Percentiles rank a stretch among this genome's conserved stretches.
These are phyloP conservation scores for Montipora capitata DNA, from an alignment of 92 coral and sea anemone species.

Conservation along the genomic window DNA sequence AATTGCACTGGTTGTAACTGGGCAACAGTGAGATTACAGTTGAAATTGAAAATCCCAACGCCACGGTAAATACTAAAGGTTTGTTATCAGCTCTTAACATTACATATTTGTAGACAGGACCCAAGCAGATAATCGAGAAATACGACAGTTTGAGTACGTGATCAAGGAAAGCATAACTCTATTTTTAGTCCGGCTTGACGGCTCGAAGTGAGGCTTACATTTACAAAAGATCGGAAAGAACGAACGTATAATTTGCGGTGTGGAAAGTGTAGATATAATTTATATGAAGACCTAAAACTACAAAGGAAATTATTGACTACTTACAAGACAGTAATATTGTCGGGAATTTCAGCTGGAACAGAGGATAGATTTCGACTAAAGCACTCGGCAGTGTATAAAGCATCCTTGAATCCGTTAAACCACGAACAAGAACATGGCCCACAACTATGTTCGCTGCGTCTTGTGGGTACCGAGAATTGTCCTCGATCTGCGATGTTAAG, in stretches of 20 bases:
- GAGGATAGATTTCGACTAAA: slow-evolving; percentile 21
- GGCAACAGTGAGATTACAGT: slow-evolving; percentile 4
- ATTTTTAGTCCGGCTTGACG: slow-evolving; percentile 52
- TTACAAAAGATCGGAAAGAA: slow-evolving; percentile 6
- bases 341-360: slow-evolving; percentile 48
- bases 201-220: slow-evolving; percentile 4
- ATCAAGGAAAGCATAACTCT: slow-evolving; percentile 44
- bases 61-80: background rate
- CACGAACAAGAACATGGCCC: slow-evolving; percentile 29
- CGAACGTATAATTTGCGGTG: background rate
- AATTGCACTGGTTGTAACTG: background rate
- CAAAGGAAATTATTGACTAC: background rate
- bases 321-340: slow-evolving; percentile 33
- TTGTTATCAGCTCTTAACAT: background rate
- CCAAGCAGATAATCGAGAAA: slow-evolving; percentile 1
- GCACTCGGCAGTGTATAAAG: slow-evolving; percentile 5
- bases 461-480: background rate
- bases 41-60: slow-evolving; percentile 1
- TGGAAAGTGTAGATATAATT: background rate
- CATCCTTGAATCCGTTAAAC: background rate
- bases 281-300: background rate
- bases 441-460: background rate
- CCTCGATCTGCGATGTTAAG: background rate
- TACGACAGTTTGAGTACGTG: slow-evolving; percentile 38
- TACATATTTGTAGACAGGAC: background rate